Conservation (phyloP, 1,140 invertebrate species). For the Oncopodura yosiiana region DNA sequence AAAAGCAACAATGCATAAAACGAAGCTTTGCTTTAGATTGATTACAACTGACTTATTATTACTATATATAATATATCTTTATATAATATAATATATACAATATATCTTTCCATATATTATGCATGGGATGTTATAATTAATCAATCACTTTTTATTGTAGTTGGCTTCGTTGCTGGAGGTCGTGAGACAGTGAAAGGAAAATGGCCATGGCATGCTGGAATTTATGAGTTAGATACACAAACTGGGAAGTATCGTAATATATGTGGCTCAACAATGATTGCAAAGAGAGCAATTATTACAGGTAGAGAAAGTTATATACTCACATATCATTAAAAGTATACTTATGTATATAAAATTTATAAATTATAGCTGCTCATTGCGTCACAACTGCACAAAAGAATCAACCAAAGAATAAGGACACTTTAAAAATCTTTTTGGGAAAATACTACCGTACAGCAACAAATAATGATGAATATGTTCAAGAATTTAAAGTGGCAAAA, state of each 20-base stretch:
- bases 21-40: too few relatives aligned
- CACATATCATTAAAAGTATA: neutral
- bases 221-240: slow-evolving; percentile 17
- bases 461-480: slow-evolving; percentile 21
- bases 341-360: neutral
- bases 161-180: slow-evolving; percentile 22
- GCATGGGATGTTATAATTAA: too few relatives aligned
- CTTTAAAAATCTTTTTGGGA: slow-evolving; percentile 9
- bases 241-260: slow-evolving; percentile 13
- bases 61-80: too few relatives aligned
- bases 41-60: too few relatives aligned
- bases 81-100: too few relatives aligned
- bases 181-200: slow-evolving; percentile 14
- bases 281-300: slow-evolving; percentile 17
- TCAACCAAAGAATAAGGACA: neutral
- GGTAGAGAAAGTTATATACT: slow-evolving; percentile 10
- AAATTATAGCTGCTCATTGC: slow-evolving; percentile 27
- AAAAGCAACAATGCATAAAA: too few relatives aligned
- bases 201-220: slow-evolving; percentile 30
- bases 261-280: slow-evolving; percentile 26
- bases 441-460: slow-evolving; percentile 17
- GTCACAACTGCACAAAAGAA: slow-evolving; percentile 15
- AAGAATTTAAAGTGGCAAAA: neutral
- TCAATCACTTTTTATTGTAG: too few relatives aligned
- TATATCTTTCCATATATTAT: too few relatives aligned